phyloP scores from a whole-genome alignment of 2,888 invertebrate species.

The Chrysolina oricalcia region DNA sequence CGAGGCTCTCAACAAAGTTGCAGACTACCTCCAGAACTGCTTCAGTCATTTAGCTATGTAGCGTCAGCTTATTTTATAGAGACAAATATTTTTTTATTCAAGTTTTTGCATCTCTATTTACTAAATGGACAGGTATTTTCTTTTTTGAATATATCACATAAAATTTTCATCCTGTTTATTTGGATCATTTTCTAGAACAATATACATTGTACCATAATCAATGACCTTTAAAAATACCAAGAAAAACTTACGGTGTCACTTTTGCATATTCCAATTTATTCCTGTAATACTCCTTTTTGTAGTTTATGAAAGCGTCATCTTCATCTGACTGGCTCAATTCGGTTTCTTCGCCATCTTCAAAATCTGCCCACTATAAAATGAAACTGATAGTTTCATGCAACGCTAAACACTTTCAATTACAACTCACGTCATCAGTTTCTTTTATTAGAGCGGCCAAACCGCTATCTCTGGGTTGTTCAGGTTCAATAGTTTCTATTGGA shows the following conservation, averaged over 20 bases:
- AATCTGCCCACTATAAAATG: conserved; percentile 44
- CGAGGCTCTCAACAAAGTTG: too few relatives aligned
- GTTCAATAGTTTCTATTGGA: conserved; percentile 68
- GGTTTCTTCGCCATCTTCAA: conserved; percentile 57
- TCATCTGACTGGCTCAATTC: conserved; percentile 72
- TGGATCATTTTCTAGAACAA: too few relatives aligned
- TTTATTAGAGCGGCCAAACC: conserved; percentile 78
- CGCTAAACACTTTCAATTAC: not conserved
- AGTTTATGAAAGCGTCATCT: conserved; percentile 79
- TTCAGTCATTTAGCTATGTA: too few relatives aligned
- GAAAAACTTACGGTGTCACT: conserved; percentile 81
- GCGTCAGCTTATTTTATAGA: too few relatives aligned
- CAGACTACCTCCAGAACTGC: too few relatives aligned
- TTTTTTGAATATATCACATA: too few relatives aligned
- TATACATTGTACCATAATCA: too few relatives aligned
- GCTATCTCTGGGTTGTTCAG: conserved; percentile 68
- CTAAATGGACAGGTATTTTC: too few relatives aligned
- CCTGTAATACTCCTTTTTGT: conserved; percentile 94
- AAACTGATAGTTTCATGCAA: not conserved
- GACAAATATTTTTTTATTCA: too few relatives aligned
- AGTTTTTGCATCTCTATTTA: too few relatives aligned
- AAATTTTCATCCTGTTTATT: too few relatives aligned
- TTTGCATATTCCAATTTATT: conserved; percentile 88
- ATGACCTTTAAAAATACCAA: not conserved
- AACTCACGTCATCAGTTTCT: conserved; percentile 73